Evolutionary conservation across 2,797 vertebrate species (phyloP), one percentile per base, ranked within the genome.

Genomic region (Gadopsis bispinosus): DNA sequence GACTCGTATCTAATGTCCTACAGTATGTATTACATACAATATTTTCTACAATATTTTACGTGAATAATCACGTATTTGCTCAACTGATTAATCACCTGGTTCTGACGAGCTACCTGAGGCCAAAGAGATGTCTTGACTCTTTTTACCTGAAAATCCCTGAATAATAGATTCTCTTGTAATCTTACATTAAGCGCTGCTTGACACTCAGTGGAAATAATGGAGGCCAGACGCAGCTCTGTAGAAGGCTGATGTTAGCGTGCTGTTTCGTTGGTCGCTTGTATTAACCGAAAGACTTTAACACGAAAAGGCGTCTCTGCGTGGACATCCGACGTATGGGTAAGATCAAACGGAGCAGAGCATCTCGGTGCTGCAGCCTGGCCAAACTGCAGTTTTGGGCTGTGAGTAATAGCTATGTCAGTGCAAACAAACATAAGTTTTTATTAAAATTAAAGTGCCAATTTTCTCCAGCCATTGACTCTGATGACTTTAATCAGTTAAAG

Each of bases 401-500:
- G 73, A 88, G 58, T 84, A 89, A 80, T 11, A 12, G 67, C 79
- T 53, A 22, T 48, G 33, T 75, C 80, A 59, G 48, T 61, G 67
- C 58, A 81, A 84, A 87, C 77, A 85, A 86, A 87, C 56, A 70
- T 48, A 59, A 59, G 55, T 83, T 77, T 64, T 79, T 67, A 85
- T 84, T 75, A 61, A 86, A 87, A 85, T 75, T 16, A 80, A 84
- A 88, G 77, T 79, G 74, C 62, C 87, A 84, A 70, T 90, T 86
- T 91, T 88, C 79, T 83, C 69, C 68, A 78, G 78, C 77, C 72
- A 71, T 87, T 83, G 86, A 86, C 83, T 84, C 73, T 62, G 83
- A 82, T 70, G 71, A 77, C 76, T 92, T 85, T 75, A 88, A 85
- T 87, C 81, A 82, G 73, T 81, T 84, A 81, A 85, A 85, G 80